A percentile compares a stretch with the other conserved stretches of the same genome.
Conservation (phyloP, 2,113 vertebrate species). For the Brachyistius frenatus region DNA sequence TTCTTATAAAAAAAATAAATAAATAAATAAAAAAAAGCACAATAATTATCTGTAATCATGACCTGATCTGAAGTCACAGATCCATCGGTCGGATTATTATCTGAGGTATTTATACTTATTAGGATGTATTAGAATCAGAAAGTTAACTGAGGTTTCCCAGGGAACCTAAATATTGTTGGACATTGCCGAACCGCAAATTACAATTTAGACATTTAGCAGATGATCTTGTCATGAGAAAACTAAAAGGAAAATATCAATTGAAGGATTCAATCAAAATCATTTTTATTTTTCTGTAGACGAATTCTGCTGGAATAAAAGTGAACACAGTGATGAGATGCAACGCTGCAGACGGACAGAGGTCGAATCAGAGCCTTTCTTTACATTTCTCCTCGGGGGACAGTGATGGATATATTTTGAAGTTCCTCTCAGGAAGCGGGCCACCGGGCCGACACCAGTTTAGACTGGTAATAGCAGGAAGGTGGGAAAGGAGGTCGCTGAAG, state of each 20-base stretch:
- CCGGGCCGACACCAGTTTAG: constrained; percentile 17
- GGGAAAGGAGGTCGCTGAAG: background rate
- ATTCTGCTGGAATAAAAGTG: background rate
- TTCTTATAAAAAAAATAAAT: no score
- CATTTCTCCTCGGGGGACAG: constrained; percentile 16
- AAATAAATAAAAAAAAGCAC: no score
- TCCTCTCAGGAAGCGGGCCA: constrained; percentile 35
- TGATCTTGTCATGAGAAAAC: background rate
- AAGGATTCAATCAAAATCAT: background rate
- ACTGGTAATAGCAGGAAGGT: constrained; percentile 6
- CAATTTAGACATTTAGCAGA: background rate
- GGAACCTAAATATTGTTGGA: no score
- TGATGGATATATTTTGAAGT: constrained; percentile 62
- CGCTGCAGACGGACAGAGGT: constrained; percentile 39
- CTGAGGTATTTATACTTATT: no score
- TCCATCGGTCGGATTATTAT: no score
- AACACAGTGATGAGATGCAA: background rate
- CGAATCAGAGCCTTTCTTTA: constrained; percentile 16
- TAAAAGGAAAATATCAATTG: background rate
- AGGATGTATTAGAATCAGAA: no score
- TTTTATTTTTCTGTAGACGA: background rate
- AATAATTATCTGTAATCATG: no score
- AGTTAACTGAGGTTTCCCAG: no score
- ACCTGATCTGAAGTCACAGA: no score
- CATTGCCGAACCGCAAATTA: no score